phyloP scores from a whole-genome alignment of 2,797 vertebrate genomes.

The Chrysolophus pictus region DNA sequence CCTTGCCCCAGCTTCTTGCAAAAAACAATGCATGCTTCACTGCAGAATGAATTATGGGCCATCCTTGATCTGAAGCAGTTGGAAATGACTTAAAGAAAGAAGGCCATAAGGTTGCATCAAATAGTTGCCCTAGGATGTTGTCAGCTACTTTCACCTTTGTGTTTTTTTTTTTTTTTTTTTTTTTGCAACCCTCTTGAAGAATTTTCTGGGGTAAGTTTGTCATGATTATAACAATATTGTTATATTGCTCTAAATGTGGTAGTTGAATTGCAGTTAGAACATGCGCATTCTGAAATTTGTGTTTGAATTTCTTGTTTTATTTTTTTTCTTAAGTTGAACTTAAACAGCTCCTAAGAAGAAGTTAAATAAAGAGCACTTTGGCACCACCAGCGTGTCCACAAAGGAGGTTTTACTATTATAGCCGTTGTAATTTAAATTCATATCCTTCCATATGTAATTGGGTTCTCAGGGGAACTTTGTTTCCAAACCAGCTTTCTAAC shows the following conservation, averaged over 20 bases:
- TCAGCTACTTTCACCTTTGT: not conserved
- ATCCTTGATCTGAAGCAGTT: not conserved
- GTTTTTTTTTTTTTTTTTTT: not conserved
- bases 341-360: not conserved
- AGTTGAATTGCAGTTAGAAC: not conserved
- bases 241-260: not conserved
- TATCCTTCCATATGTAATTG: not conserved
- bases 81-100: not conserved
- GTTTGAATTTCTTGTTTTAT: not conserved
- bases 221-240: not conserved
- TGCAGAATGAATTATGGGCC: not conserved
- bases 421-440: not conserved
- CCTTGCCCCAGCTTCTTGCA: not conserved
- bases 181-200: not conserved
- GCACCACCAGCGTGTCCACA: not conserved
- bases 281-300: not conserved
- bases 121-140: not conserved
- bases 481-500: not conserved
- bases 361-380: not conserved
- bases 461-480: not conserved
- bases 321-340: not conserved
- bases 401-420: not conserved
- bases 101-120: not conserved
- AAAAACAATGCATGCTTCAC: not conserved
- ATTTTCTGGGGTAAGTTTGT: not conserved